Conservation (phyloP, 2,888 invertebrate species). For the Pandemis corylana region DNA sequence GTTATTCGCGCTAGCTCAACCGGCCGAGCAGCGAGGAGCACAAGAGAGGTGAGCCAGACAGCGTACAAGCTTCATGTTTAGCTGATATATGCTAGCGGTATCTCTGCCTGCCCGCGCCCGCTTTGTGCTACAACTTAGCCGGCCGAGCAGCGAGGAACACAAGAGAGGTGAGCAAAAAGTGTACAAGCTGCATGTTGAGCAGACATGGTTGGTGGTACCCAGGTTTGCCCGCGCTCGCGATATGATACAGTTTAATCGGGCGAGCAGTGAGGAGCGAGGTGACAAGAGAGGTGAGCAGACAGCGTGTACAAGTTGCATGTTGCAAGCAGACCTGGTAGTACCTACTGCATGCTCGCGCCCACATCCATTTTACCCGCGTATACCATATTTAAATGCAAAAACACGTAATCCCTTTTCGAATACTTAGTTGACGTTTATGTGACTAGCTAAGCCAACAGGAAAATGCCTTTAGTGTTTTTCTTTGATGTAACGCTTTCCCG, state of each 20-base stretch:
- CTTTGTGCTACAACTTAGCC: conserved; percentile 83
- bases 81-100: no score
- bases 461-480: conserved; percentile 6
- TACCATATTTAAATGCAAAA: neutral
- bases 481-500: conserved; percentile 2
- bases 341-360: no score
- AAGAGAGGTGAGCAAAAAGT: conserved; percentile 87
- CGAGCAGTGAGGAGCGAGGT: no score
- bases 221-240: no score
- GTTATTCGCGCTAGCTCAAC: conserved; percentile 67
- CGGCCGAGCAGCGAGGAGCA: conserved; percentile 88
- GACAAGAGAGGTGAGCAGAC: no score
- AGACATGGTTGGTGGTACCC: no score
- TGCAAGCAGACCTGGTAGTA: no score
- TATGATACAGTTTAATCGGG: no score
- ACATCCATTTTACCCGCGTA: no score
- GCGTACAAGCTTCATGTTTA: no score
- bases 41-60: conserved; percentile 89
- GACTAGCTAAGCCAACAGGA: conserved; percentile 10
- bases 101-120: conserved; percentile 81
- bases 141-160: conserved; percentile 88
- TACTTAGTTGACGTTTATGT: neutral
- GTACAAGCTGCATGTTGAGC: no score
- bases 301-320: no score
- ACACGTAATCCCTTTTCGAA: neutral